Base-by-base conservation (phyloP, 2,888 invertebrate genomes). In the Urechis unicinctus region DNA sequence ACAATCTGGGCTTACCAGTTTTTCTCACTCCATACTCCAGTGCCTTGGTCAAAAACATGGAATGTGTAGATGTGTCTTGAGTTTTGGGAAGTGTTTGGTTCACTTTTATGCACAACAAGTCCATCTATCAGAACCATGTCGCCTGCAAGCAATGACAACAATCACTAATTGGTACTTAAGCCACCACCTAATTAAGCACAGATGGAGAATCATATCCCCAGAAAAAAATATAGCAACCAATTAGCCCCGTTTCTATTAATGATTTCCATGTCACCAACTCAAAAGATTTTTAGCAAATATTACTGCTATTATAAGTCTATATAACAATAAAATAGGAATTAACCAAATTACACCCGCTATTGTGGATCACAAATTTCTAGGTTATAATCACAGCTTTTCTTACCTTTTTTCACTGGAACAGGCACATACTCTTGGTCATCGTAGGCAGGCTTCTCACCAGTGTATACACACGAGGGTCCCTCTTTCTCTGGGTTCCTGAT, bases 31-130 rank as follows among this genome's bases (percentile, higher is more conserved):
- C 88, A 97, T 54, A 82, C 80, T 30, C 88, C 86, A 3, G 62
- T 55, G 3, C 61, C 62, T 22, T 85, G 80, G 76, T 98, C 97
- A 55, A 90, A 83, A 0, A 94, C 84, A 76, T 98, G 97, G 79
- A 96, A 95, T 4, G 95, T 94, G 79, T 97, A 98, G 1, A 91
- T 92, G 69, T 92, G 90, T 31, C 97, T 85, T n/a, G 91, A 87
- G 61, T 84, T 83, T 1, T 83, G 74, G 0, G 94, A 94, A 58
- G 82, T 86, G 78, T 98, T 98, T 6, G 83, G 81, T 52, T 88
- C 88, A 70, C 95, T 96, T 73, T 88, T 89, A 78, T 98, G 97
- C 0, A 96, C 88, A 0, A 95, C 91, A 72, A 89, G 85, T 0
- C 95, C 95, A 72, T 97, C 89, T 59, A 98, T 87, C 42, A 97